These are phyloP conservation scores for Pygmarrhopalites habei DNA, from an alignment of 1,140 invertebrate species.

Conservation along the genomic window DNA sequence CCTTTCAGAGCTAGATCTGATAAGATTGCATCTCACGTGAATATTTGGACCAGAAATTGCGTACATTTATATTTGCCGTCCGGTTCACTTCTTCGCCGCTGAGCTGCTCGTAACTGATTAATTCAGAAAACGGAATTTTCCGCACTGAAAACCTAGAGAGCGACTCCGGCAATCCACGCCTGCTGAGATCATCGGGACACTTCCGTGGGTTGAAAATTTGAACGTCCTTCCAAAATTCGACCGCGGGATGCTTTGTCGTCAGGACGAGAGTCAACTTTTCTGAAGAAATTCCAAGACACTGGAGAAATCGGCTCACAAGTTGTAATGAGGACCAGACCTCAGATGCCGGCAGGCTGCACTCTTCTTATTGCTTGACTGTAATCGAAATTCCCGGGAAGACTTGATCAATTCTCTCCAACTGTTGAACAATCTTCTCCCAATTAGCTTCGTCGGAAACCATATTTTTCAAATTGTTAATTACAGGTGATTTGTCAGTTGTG, in stretches of 20 bases:
- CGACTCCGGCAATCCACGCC: background rate
- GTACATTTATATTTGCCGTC: background rate
- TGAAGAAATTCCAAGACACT: background rate
- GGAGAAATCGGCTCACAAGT: background rate
- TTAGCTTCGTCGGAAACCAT: background rate
- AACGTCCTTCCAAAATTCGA: conserved; percentile 14
- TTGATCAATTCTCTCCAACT: background rate
- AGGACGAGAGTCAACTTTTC: background rate
- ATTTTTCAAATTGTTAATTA: background rate
- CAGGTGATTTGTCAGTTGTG: background rate
- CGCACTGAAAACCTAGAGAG: background rate
- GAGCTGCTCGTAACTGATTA: background rate
- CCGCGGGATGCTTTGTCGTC: background rate
- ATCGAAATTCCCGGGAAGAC: background rate
- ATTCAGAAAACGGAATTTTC: background rate
- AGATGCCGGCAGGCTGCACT: background rate
- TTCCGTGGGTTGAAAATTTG: conserved; percentile 2
- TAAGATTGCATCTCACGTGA: background rate
- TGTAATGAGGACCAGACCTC: background rate
- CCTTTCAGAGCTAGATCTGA: background rate
- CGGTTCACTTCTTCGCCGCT: background rate
- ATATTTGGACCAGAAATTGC: background rate
- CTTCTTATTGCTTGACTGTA: background rate
- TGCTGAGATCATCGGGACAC: background rate
- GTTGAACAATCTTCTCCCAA: background rate